Evolutionary conservation across 2,888 invertebrate species (phyloP).

Genomic region (Uropetala carovei): DNA sequence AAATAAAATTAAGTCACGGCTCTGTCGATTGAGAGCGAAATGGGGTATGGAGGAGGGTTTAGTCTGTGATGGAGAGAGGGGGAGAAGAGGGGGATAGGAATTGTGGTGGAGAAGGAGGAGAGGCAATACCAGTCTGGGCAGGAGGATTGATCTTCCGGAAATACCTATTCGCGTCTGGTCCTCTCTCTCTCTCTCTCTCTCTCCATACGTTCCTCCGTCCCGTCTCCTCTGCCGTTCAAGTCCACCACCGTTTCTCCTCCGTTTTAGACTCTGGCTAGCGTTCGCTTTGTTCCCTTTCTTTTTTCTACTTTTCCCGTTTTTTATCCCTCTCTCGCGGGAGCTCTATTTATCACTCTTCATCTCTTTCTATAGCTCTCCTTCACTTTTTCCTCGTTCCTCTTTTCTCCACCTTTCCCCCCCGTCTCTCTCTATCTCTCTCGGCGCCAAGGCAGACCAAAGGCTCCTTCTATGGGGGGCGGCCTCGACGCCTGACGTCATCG

Average conservation of each 20-base stretch:
- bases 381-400: background rate
- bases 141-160: constrained; percentile 21
- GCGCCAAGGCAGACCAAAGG: constrained; percentile 33
- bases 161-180: background rate
- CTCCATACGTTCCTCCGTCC: background rate
- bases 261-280: background rate
- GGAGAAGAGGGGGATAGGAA: background rate
- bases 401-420: background rate
- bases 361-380: background rate
- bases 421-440: background rate
- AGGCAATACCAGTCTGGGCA: background rate
- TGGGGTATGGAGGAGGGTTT: background rate
- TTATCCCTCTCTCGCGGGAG: too few species aligned
- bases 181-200: background rate
- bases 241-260: background rate
- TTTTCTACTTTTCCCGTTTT: background rate
- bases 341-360: background rate
- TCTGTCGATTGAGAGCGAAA: constrained; percentile 26
- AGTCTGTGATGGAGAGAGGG: background rate
- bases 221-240: background rate
- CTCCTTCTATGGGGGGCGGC: constrained; percentile 56
- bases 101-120: background rate
- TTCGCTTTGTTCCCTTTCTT: background rate
- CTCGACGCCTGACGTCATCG: constrained; percentile 59
- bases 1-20: constrained; percentile 51